phyloP scores from a whole-genome alignment of 1,140 invertebrate genomes.

The Saccostrea echinata region DNA sequence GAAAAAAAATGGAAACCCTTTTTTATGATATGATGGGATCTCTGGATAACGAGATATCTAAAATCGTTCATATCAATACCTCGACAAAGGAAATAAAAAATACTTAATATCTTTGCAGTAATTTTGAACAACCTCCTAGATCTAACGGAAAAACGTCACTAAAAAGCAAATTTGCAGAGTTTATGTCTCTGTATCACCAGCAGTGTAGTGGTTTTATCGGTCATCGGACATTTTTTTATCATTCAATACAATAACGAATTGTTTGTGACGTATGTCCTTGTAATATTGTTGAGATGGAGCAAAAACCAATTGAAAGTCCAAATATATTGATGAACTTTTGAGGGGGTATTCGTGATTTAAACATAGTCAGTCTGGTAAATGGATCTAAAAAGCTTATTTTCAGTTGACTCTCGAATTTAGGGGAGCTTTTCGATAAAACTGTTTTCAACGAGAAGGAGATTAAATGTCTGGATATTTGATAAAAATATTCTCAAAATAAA shows the following conservation, averaged over 20 bases:
- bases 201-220: background rate
- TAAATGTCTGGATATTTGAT: background rate
- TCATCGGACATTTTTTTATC: background rate
- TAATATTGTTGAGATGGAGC: background rate
- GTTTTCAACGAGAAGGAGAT: background rate
- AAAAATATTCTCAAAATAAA: background rate
- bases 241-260: background rate
- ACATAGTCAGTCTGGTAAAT: background rate
- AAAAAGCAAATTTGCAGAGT: conserved; percentile 19
- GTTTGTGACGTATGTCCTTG: background rate
- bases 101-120: background rate
- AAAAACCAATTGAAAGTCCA: background rate
- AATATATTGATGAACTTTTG: background rate
- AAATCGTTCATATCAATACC: background rate
- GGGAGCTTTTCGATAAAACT: background rate
- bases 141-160: background rate
- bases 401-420: background rate
- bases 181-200: background rate
- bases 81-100: background rate
- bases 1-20: background rate
- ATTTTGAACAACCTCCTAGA: background rate
- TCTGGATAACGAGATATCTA: background rate
- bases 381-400: background rate
- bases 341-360: background rate
- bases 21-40: conserved; percentile 10